Evolutionary conservation across 1,140 invertebrate genomes (phyloP), one percentile per base, ranked within the genome.

Genomic region (Aleiodes sp.): DNA sequence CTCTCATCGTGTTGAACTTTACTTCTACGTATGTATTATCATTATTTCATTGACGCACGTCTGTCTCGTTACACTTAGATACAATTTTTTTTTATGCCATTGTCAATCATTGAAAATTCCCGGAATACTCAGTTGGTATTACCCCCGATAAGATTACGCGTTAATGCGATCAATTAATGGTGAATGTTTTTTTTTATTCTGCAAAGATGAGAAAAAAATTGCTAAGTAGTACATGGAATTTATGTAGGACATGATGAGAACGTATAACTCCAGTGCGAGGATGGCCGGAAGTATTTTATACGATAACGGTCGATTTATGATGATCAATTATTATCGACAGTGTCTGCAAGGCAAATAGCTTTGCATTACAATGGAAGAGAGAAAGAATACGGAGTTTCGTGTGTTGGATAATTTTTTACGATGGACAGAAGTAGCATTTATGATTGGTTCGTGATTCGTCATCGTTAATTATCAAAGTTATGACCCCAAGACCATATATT

Each of bases 1-100:
- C 2, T 87, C 87, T 9, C 87, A 91, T 46, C 86, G 83, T 46
- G 88, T 94, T 16, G 89, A 91, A 65, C 86, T 93, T 14, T 89
- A 89, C 74, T 93, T 94, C 81, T 91, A 90, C 80, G 92, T 94
- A 80, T 92, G 91, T 91, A 76, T 67, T 41, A 35, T 46, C 16
- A 31, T 46, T 57, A 68, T 62, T 26, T 61, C 37, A 52, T 65
- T 43, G 2, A 16, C 19, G 21, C 12, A 10, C 31, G 28, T 59
- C n/a, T n/a, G n/a, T n/a, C n/a, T n/a, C n/a, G n/a, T 4, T 7
- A 33, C 4, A 33, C 4, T 33, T 33, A 33, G 9, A 33, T 7
- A 33, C 9, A 33, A 33, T 33, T 33, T 33, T 33, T 33, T 33
- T 33, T 33, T 7, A 6, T 7, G 9, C 31, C 31, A 33, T 7